Evolutionary conservation across 2,888 invertebrate genomes (phyloP).

Genomic region (Galeruca laticollis): DNA sequence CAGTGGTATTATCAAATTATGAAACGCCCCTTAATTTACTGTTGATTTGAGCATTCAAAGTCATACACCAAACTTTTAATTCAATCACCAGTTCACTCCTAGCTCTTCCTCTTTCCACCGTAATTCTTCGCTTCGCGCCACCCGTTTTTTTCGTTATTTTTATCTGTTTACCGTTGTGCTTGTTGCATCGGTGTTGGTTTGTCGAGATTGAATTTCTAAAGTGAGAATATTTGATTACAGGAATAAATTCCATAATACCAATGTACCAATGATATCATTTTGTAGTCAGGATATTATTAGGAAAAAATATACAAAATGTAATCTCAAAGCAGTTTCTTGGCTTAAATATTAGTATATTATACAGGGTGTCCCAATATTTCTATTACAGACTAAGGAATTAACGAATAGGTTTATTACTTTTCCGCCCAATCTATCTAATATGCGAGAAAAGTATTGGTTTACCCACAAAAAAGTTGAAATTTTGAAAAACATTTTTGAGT

Average conservation of each 20-base stretch:
- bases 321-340: too few relatives aligned
- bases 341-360: too few relatives aligned
- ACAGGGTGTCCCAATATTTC: too few relatives aligned
- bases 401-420: too few relatives aligned
- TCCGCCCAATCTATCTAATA: too few relatives aligned
- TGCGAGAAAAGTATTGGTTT: too few relatives aligned
- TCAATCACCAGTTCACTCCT: conserved; percentile 53
- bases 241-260: neutral
- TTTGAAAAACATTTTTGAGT: too few relatives aligned
- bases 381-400: too few relatives aligned
- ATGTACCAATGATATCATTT: too few relatives aligned
- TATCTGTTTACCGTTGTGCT: neutral
- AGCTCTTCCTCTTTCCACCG: conserved; percentile 33
- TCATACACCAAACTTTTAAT: conserved; percentile 60
- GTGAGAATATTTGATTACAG: neutral
- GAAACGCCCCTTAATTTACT: conserved; percentile 60
- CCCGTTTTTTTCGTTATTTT: conserved; percentile 8
- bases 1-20: conserved; percentile 59
- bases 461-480: too few relatives aligned
- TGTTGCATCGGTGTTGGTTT: neutral
- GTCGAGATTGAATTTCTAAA: conserved; percentile 1
- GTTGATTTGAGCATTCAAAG: conserved; percentile 64
- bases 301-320: too few relatives aligned
- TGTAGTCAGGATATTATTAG: too few relatives aligned
- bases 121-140: conserved; percentile 9